These are phyloP conservation scores for Ciconia boyciana DNA, from an alignment of 2,113 vertebrate species.

Conservation along the genomic window DNA sequence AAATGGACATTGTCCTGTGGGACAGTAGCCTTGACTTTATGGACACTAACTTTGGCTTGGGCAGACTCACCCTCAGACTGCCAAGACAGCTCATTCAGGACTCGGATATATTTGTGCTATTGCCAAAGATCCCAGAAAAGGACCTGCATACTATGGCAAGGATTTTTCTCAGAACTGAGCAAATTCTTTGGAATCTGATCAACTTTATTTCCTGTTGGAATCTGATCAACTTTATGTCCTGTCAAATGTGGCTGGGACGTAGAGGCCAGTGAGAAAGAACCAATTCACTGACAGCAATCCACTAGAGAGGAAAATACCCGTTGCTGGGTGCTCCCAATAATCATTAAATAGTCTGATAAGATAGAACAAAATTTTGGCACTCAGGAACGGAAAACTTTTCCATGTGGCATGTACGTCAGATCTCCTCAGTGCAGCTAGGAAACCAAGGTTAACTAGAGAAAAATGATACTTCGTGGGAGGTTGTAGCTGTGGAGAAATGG, in stretches of 20 bases:
- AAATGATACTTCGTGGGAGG: neutral
- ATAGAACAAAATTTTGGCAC: neutral
- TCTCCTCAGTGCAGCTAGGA: neutral
- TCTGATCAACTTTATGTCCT: neutral
- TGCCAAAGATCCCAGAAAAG: neutral
- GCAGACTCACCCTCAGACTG: neutral
- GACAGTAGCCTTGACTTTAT: neutral
- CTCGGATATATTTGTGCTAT: neutral
- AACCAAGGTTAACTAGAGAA: neutral
- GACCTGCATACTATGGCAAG: neutral
- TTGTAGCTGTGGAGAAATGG: neutral
- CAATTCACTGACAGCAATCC: neutral
- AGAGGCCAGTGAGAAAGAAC: neutral
- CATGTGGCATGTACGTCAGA: neutral
- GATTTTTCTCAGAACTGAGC: neutral
- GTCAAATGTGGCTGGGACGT: fast-evolving
- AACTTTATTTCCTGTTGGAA: neutral
- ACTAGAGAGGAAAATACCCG: neutral
- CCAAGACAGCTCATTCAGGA: neutral
- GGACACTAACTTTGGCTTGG: neutral
- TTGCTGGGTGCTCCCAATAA: neutral
- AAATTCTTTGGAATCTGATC: neutral
- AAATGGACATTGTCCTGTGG: neutral
- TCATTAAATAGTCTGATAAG: neutral
- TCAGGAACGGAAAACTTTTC: neutral